Conservation (phyloP, 2,113 vertebrate genomes). For the Philantomba maxwellii region DNA sequence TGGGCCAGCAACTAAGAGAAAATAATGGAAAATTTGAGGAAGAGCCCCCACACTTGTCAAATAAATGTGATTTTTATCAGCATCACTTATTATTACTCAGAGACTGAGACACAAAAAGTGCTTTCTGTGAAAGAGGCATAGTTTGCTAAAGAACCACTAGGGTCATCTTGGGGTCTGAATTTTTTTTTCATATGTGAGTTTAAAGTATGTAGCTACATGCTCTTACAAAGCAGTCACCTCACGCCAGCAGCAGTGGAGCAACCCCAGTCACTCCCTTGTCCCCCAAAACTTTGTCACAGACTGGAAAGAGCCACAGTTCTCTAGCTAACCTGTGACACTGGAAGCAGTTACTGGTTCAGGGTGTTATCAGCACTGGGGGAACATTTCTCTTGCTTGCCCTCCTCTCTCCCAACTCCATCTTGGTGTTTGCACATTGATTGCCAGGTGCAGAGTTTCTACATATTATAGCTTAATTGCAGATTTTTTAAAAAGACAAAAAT, state of each 20-base stretch:
- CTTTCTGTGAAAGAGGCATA: slow-evolving; percentile 35
- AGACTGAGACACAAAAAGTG: background rate
- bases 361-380: background rate
- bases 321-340: background rate
- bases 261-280: too few relatives aligned
- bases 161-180: slow-evolving; percentile 1
- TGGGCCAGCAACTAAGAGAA: slow-evolving; percentile 21
- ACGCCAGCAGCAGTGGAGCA: background rate
- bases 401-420: background rate
- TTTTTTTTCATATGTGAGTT: background rate
- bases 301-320: background rate
- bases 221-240: background rate
- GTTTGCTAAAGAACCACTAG: background rate
- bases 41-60: background rate
- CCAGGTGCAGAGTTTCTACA: slow-evolving; percentile 72
- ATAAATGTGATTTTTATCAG: slow-evolving; percentile 15
- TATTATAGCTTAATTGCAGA: slow-evolving; percentile 81
- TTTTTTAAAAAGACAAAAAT: slow-evolving; percentile 83
- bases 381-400: background rate
- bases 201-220: background rate
- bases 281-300: background rate
- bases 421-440: slow-evolving; percentile 58
- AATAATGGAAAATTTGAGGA: background rate
- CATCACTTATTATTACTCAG: background rate
- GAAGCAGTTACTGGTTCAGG: background rate